Conservation (phyloP, 2,113 vertebrate species). For the Alosa alosa region DNA sequence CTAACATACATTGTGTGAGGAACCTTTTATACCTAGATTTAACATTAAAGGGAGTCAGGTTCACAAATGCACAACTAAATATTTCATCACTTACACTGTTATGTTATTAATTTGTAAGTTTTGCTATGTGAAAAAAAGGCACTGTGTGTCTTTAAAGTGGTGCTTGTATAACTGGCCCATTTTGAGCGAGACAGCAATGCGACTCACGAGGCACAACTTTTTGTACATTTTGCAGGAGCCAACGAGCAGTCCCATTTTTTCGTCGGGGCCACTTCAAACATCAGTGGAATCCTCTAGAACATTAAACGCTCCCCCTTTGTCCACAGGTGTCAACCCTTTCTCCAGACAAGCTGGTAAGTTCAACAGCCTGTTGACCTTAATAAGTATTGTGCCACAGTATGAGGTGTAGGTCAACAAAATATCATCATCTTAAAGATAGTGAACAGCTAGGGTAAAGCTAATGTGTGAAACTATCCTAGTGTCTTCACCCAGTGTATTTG, state of each 20-base stretch:
- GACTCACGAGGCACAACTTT: background rate
- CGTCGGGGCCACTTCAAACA: background rate
- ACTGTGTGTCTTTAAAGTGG: background rate
- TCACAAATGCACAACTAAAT: background rate
- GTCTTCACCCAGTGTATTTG: background rate
- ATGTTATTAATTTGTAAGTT: background rate
- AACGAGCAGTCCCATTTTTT: background rate
- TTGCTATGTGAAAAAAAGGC: background rate
- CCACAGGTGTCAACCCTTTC: conserved; percentile 51
- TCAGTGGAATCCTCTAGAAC: conserved; percentile 22
- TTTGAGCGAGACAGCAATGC: background rate
- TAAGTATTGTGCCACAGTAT: background rate
- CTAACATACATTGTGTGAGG: too few relatives aligned
- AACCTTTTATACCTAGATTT: background rate
- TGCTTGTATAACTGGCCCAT: conserved; percentile 9
- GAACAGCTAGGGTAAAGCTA: background rate
- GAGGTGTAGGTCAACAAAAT: too few relatives aligned
- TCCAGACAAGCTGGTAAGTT: conserved; percentile 67
- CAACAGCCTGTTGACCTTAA: background rate
- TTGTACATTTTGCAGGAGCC: conserved; percentile 57
- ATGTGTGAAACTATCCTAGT: background rate
- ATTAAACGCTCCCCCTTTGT: conserved; percentile 39
- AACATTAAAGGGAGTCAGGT: background rate
- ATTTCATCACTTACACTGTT: background rate
- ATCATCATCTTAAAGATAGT: too few relatives aligned